Evolutionary conservation across 2,797 vertebrate genomes (phyloP).

Genomic region (Nothura maculosa): DNA sequence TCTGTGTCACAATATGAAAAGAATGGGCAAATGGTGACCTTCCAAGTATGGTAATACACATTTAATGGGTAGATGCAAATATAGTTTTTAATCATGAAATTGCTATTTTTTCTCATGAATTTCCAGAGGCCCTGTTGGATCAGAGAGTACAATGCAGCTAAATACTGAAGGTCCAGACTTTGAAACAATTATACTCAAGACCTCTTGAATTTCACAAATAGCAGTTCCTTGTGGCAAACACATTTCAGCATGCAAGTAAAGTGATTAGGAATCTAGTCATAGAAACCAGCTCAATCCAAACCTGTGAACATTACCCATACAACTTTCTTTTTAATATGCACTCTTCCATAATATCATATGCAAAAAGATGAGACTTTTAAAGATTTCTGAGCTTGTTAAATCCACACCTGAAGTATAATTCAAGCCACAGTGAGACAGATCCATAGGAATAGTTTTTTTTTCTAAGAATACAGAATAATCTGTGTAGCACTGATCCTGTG

Average conservation of each 20-base stretch:
- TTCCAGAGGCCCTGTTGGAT: not conserved
- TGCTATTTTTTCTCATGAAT: fast-evolving
- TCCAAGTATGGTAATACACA: not conserved
- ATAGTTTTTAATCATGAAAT: not conserved
- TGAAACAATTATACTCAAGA: fast-evolving
- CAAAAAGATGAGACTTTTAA: not conserved
- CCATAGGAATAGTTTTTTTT: not conserved
- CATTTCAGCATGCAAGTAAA: not conserved
- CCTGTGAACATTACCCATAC: not conserved
- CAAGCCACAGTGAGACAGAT: not conserved
- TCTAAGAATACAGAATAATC: not conserved
- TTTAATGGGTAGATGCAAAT: not conserved
- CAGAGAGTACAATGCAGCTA: not conserved
- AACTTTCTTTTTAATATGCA: not conserved
- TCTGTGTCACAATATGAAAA: not conserved
- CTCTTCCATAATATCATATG: not conserved
- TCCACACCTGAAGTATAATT: not conserved
- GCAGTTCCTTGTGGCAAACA: not conserved
- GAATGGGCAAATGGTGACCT: not conserved
- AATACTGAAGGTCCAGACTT: not conserved
- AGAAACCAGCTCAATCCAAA: not conserved
- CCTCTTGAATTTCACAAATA: not conserved
- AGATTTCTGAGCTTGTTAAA: not conserved
- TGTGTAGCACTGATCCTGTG: not conserved
- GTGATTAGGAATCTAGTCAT: not conserved